Conservation (phyloP, 2,113 vertebrate species). For the Pseudonaja textilis region DNA sequence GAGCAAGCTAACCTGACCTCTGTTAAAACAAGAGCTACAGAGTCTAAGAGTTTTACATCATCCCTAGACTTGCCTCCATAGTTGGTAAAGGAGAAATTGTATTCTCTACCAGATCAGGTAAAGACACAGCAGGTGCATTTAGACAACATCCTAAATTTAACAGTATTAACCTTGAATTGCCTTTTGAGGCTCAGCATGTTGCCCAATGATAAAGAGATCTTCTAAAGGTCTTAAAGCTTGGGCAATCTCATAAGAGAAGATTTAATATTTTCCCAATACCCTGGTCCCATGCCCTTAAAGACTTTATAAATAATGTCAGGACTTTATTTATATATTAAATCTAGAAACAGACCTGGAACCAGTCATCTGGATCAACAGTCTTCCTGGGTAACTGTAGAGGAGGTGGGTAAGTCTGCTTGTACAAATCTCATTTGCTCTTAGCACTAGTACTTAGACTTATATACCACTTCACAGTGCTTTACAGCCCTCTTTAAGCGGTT, state of each 20-base stretch:
- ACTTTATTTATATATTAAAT: background rate
- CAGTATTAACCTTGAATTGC: background rate
- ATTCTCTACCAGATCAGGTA: background rate
- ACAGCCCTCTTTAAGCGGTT: no score
- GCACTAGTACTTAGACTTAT: no score
- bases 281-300: background rate
- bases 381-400: background rate
- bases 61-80: background rate
- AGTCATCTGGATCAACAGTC: background rate
- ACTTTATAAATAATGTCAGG: background rate
- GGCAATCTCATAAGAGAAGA: background rate
- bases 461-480: no score
- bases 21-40: background rate
- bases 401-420: background rate
- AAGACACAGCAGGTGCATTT: background rate
- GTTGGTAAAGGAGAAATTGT: background rate
- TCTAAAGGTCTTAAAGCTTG: background rate
- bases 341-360: background rate
- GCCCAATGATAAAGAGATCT: background rate
- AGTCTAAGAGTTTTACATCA: background rate
- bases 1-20: background rate
- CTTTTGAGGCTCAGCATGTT: background rate
- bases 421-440: background rate
- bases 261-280: background rate
- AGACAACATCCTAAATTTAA: background rate